Percentiles rank a stretch among this genome's conserved stretches.
These are phyloP conservation scores for Stenodema calcarata DNA, from an alignment of 2,888 invertebrate species.

Conservation along the genomic window DNA sequence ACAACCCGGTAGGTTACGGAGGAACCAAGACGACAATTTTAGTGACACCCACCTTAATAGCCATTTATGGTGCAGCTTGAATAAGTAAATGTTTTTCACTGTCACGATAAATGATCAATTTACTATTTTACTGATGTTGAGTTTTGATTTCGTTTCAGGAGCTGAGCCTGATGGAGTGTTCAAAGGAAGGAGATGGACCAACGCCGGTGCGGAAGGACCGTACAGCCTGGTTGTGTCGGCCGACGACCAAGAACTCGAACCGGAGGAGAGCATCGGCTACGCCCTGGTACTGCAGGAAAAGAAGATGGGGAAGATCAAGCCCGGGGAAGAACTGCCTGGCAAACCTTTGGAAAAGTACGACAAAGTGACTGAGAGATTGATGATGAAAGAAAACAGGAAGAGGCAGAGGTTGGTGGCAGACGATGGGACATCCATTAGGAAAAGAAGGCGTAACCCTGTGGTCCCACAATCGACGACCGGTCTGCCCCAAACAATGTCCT, in stretches of 20 bases:
- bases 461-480: slow-evolving; percentile 49
- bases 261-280: slow-evolving; percentile 48
- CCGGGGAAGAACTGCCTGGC: slow-evolving; percentile 5
- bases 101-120: too few relatives aligned
- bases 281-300: slow-evolving; percentile 49
- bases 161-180: slow-evolving; percentile 46
- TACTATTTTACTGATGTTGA: too few relatives aligned
- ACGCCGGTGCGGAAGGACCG: slow-evolving; percentile 52
- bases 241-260: slow-evolving; percentile 43
- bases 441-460: slow-evolving; percentile 42
- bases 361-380: slow-evolving; percentile 52
- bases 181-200: slow-evolving; percentile 53
- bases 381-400: slow-evolving; percentile 50
- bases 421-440: slow-evolving; percentile 8
- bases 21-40: too few relatives aligned
- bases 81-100: too few relatives aligned
- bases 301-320: slow-evolving; percentile 36
- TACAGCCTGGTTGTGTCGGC: slow-evolving; percentile 55
- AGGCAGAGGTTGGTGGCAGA: slow-evolving; percentile 31
- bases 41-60: too few relatives aligned
- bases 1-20: too few relatives aligned
- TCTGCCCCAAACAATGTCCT: slow-evolving; percentile 58
- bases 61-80: too few relatives aligned
- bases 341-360: slow-evolving; percentile 47
- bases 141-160: slow-evolving; percentile 42